Percentiles rank a stretch among this genome's conserved stretches.
Evolutionary conservation across 2,888 invertebrate species (phyloP).

Genomic region (Drosophila engyochracea): DNA sequence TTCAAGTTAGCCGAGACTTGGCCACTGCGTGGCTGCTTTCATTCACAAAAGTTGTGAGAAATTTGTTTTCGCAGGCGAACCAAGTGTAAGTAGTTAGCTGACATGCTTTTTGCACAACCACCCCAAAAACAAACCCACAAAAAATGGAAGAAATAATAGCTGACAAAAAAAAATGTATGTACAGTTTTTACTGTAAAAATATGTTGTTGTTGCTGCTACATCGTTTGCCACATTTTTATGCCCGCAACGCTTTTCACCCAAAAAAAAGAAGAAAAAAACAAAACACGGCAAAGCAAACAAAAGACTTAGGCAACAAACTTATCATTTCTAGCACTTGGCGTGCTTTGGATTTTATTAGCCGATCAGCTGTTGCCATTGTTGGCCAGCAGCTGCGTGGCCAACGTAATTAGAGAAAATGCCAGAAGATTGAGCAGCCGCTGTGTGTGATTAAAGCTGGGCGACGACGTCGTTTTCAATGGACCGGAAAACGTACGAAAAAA

Average conservation of each 20-base stretch:
- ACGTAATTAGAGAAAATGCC: slow-evolving; percentile 72
- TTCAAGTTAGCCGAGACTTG: slow-evolving; percentile 1
- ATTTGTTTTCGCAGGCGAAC: slow-evolving; percentile 53
- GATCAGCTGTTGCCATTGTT: slow-evolving; percentile 51
- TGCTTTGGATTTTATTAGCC: slow-evolving; percentile 43
- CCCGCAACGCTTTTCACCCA: slow-evolving; percentile 54
- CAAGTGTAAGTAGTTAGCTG: slow-evolving; percentile 40
- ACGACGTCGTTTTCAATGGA: slow-evolving; percentile 70
- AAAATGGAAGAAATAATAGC: slow-evolving; percentile 3
- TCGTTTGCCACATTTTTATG: slow-evolving; percentile 15
- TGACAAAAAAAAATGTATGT: slow-evolving; percentile 11
- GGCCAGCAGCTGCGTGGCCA: slow-evolving; percentile 30
- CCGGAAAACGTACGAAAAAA: slow-evolving; percentile 67
- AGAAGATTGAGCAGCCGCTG: slow-evolving; percentile 13
- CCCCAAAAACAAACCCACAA: slow-evolving; percentile 15
- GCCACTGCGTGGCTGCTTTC: slow-evolving; percentile 30
- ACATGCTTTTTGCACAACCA: slow-evolving; percentile 53
- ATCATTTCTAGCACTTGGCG: slow-evolving; percentile 1
- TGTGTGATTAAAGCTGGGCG: slow-evolving; percentile 58
- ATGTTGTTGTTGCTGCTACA: slow-evolving; percentile 32
- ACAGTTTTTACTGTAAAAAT: slow-evolving; percentile 25
- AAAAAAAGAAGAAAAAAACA: slow-evolving; percentile 3
- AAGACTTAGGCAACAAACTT: slow-evolving; percentile 73
- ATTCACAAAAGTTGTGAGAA: slow-evolving; percentile 39
- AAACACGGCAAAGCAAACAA: slow-evolving; percentile 40